Evolutionary conservation across 30 jellyfish, hydroid and myxozoan genomes (phyloP).

Genomic region (Nemopilema nomurai): DNA sequence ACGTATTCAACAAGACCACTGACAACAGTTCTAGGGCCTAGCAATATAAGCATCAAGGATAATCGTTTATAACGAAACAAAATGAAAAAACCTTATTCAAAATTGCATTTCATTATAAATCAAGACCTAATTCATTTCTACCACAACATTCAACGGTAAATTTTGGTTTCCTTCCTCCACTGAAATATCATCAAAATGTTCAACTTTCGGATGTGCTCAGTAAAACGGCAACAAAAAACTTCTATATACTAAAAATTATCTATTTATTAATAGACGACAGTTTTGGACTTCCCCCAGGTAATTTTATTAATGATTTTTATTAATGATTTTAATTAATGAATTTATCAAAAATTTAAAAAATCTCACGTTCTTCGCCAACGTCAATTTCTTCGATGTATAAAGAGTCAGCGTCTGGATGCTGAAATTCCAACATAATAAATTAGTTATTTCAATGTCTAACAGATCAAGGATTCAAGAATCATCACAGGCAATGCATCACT

Average conservation of each 20-base stretch:
- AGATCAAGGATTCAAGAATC: background rate
- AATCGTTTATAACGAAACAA: too few relatives aligned
- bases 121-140: background rate
- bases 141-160: too few relatives aligned
- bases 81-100: too few relatives aligned
- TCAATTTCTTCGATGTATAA: constrained; percentile 89
- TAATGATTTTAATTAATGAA: too few relatives aligned
- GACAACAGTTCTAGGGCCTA: constrained; percentile 88
- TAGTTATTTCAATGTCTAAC: background rate
- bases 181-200: too few relatives aligned
- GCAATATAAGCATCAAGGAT: background rate
- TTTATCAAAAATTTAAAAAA: background rate
- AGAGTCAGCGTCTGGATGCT: constrained; percentile 97
- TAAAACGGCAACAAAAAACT: too few relatives aligned
- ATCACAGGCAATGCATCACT: background rate
- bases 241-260: too few relatives aligned
- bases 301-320: too few relatives aligned
- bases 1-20: constrained; percentile 83
- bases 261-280: too few relatives aligned
- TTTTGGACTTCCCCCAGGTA: background rate
- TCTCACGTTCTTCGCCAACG: constrained; percentile 91
- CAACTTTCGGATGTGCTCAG: too few relatives aligned
- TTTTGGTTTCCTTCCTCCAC: too few relatives aligned
- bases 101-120: background rate
- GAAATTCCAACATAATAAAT: too few relatives aligned